Conservation (phyloP, 2,888 invertebrate species). For the Drosophila quinaria region DNA sequence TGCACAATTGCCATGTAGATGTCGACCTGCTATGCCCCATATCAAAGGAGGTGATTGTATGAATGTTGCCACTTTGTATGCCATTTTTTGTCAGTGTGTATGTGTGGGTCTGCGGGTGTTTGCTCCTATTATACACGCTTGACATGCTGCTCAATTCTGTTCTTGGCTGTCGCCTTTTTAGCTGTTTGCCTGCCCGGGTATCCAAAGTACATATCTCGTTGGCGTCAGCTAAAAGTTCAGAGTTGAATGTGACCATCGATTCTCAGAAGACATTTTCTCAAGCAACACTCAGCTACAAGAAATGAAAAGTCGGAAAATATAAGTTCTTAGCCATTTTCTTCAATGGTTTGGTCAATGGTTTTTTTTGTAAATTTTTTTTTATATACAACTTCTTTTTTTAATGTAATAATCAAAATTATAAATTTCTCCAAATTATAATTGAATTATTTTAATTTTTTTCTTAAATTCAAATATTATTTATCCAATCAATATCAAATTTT, state of each 20-base stretch:
- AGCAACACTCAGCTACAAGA: conserved; percentile 22
- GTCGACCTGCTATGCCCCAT: conserved; percentile 1
- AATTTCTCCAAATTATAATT: too few relatives aligned
- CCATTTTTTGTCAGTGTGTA: conserved; percentile 61
- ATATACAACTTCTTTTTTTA: too few relatives aligned
- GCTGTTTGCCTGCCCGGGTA: conserved; percentile 24
- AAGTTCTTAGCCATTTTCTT: too few relatives aligned
- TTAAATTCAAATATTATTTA: too few relatives aligned
- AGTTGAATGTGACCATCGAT: conserved; percentile 73
- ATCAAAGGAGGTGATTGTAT: conserved; percentile 3
- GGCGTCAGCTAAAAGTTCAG: conserved; percentile 73
- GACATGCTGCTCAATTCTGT: conserved; percentile 54
- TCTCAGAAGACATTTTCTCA: conserved; percentile 39
- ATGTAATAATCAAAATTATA: too few relatives aligned
- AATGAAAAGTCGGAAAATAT: background rate
- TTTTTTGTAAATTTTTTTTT: too few relatives aligned
- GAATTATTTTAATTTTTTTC: too few relatives aligned
- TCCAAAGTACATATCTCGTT: conserved; percentile 38
- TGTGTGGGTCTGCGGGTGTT: conserved; percentile 27
- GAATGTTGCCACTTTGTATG: conserved; percentile 58
- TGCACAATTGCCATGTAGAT: conserved; percentile 51
- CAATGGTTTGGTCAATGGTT: too few relatives aligned
- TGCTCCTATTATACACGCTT: conserved; percentile 67
- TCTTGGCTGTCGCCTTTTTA: conserved; percentile 3
- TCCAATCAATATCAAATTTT: too few relatives aligned